Conservation (phyloP, 1,140 invertebrate genomes). For the Marisa cornuarietis region DNA sequence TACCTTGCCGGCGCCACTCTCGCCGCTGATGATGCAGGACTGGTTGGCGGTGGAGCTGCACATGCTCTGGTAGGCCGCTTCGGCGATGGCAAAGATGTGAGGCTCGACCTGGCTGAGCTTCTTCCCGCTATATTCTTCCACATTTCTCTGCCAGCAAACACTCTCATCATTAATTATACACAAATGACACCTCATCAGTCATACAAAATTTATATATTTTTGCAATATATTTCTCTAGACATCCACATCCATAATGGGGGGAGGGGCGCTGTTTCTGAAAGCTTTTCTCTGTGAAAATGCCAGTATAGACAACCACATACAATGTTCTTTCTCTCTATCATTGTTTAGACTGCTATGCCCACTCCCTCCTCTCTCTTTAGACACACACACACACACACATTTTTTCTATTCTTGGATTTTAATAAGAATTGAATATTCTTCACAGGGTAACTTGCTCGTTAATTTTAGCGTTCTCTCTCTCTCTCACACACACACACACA, state of each 20-base stretch:
- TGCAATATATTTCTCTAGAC: background rate
- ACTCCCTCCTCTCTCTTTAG: too few relatives aligned
- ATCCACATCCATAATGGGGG: too few relatives aligned
- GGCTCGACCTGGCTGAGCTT: constrained; percentile 98
- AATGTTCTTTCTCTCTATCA: too few relatives aligned
- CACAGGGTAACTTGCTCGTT: background rate
- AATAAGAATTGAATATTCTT: too few relatives aligned
- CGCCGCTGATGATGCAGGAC: constrained; percentile 86
- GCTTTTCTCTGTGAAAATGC: too few relatives aligned
- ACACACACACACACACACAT: too few relatives aligned
- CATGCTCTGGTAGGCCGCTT: constrained; percentile 96
- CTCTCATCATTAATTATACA: background rate
- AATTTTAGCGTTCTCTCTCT: background rate
- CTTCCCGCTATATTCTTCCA: constrained; percentile 87
- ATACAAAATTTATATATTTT: background rate
- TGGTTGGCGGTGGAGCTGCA: constrained; percentile 81
- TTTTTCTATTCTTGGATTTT: too few relatives aligned
- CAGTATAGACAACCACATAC: too few relatives aligned
- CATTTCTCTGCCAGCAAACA: constrained; percentile 66
- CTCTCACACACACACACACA: background rate
- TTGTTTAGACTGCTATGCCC: too few relatives aligned
- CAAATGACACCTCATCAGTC: background rate
- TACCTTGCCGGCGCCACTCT: constrained; percentile 99
- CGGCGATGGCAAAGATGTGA: constrained; percentile 98
- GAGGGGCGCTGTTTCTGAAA: too few relatives aligned